These are phyloP conservation scores for Leucophora obtusa DNA, from an alignment of 2,888 invertebrate genomes.

Conservation along the genomic window DNA sequence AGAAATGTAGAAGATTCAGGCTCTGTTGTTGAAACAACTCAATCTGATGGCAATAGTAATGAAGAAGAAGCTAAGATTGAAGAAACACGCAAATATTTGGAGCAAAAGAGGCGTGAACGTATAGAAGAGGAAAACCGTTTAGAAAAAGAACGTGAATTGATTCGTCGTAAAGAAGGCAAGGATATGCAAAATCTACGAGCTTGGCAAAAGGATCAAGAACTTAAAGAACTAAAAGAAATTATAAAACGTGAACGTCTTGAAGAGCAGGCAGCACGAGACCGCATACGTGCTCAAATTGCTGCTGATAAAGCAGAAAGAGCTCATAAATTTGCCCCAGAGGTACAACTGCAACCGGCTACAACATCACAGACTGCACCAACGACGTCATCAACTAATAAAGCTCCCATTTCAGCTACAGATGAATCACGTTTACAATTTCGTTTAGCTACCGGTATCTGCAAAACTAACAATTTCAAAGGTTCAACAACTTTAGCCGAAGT, in stretches of 20 bases:
- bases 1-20: background rate
- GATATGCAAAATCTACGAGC: slow-evolving; percentile 85
- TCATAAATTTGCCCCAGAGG: slow-evolving; percentile 74
- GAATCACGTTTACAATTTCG: slow-evolving; percentile 90
- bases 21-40: background rate
- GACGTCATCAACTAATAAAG: slow-evolving; percentile 62
- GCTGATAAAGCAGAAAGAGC: slow-evolving; percentile 88
- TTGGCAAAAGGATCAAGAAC: slow-evolving; percentile 87
- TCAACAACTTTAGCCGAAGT: slow-evolving; percentile 82
- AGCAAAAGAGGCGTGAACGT: slow-evolving; percentile 75
- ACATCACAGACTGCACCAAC: slow-evolving; percentile 15
- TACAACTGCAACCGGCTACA: slow-evolving; percentile 13
- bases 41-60: background rate
- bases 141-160: slow-evolving; percentile 81
- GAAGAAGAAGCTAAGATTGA: slow-evolving; percentile 55
- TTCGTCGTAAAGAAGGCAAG: slow-evolving; percentile 86
- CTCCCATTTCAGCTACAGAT: slow-evolving; percentile 71
- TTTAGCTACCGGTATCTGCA: slow-evolving; percentile 88
- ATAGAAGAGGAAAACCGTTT: slow-evolving; percentile 79
- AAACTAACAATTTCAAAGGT: slow-evolving; percentile 86
- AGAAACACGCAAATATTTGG: slow-evolving; percentile 69
- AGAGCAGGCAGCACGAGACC: slow-evolving; percentile 86
- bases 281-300: slow-evolving; percentile 90
- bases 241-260: slow-evolving; percentile 87
- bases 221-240: slow-evolving; percentile 81